Percentiles rank a stretch among this genome's conserved stretches.
These are phyloP conservation scores for Pseudotriccus pelzelni DNA, from an alignment of 2,797 vertebrate species.

Conservation along the genomic window DNA sequence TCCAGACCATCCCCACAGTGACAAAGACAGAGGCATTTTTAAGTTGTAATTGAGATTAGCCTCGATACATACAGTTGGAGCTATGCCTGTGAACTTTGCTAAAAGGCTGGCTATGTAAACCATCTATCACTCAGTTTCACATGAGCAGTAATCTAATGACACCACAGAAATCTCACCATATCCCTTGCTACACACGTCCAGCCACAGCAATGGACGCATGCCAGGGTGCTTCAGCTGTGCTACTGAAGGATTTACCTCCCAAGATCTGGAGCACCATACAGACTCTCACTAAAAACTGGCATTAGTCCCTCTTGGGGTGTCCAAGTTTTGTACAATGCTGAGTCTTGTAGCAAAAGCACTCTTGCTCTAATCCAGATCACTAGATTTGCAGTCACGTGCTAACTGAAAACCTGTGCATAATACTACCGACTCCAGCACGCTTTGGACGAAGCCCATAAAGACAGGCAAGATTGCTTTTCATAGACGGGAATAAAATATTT, in stretches of 20 bases:
- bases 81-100: neutral
- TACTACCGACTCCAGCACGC: neutral
- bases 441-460: neutral
- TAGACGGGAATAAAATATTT: constrained; percentile 18
- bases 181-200: neutral
- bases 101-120: constrained; percentile 21
- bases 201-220: neutral
- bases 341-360: neutral
- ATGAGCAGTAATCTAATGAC: constrained; percentile 17
- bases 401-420: neutral
- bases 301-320: neutral
- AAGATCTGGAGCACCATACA: accelerated
- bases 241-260: neutral
- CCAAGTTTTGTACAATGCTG: neutral
- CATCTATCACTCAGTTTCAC: constrained; percentile 3
- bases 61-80: neutral
- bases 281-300: neutral
- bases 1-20: neutral
- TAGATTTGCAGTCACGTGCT: neutral
- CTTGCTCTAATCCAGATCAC: neutral
- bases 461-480: neutral
- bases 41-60: constrained; percentile 53
- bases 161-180: neutral
- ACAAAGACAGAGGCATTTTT: constrained; percentile 44
- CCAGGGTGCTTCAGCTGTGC: neutral